Base-by-base conservation (phyloP, 2,888 invertebrate genomes). In the Taenaris catops region DNA sequence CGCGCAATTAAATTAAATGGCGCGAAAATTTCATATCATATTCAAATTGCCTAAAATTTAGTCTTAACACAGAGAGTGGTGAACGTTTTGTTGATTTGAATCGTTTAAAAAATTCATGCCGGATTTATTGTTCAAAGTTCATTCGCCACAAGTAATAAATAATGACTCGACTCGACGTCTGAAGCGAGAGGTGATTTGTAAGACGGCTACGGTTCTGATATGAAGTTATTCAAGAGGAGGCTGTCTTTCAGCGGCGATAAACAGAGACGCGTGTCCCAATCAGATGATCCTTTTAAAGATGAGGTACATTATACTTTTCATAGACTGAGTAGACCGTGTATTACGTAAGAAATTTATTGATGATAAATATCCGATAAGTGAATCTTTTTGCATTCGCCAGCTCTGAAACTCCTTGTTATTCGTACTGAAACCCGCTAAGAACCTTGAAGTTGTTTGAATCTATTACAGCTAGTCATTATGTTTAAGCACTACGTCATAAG, bases 151-250 rank as follows among this genome's bases (percentile, higher is more conserved):
- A 34, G 31, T 46, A 44, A 48, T 55, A 49, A 52, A 51, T 58
- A 55, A 71, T 66, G 63, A 60, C 41, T 49, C 50, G 48, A 56
- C 49, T 52, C 45, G 41, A 48, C 49, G 46, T 54, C 47, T 55
- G 51, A 59, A 52, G 50, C 48, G 53, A 55, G 48, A 62, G 58
- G 63, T 64, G 68, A 64, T 24, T 14, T 14, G 14, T 4, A 4
- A 3, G 4, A 4, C 4, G 14, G 14, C 55, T 51, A 52, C 55
- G 49, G 48, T 51, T 48, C 46, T 53, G 60, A 71, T 66, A 86
- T 86, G 84, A 86, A 84, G 71, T 67, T 86, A 68, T 86, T 86
- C 74, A 86, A 76, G 74, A 76, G 84, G 67, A 83, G 76, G 64
- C 67, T 83, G 64, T 84, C 83, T 54, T 76, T 83, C 69, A 79